Evolutionary conservation across 2,797 vertebrate species (phyloP), one percentile per base, ranked within the genome.

Genomic region (Semaprochilodus insignis): DNA sequence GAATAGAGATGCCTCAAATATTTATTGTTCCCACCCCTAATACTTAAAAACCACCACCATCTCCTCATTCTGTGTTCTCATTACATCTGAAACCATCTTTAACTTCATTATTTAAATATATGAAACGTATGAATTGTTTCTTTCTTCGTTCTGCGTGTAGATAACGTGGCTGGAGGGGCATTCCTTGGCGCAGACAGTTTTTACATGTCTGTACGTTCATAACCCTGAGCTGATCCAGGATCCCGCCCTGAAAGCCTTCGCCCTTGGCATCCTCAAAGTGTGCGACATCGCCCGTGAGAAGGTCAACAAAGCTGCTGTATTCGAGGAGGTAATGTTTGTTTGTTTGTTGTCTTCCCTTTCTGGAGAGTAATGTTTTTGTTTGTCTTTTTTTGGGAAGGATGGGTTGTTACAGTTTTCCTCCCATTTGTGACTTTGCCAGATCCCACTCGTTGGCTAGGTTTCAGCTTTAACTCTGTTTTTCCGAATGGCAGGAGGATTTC

Each of bases 111-210:
- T 31, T 31, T 31, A 31, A 31, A 31, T 31, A 31, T 31, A 31
- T 31, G 31, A 31, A 31, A 31, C 31, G 31, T 31, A 31, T 3
- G 25, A 4, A 4, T 51, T 51, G 17, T n/a, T 11, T 25, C 21
- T 2, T 60, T 11, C 11, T 4, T 55, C 21, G 55, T 6, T 21
- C 1, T 51, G 11, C 78, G 77, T 66, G 0, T 89, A 99, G 98
- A 99, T 99, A 91, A 99, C 98, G 0, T 99, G 98, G 98, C 91
- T 99, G 87, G 98, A 99, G 91, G 98, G 98, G 44, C 98, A 99
- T 91, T 99, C 98, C 0, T 93, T 99, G 91, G 98, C 98, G 52
- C 97, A 99, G 93, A 99, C 98, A 0, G 98, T 99, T 63, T 99
- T 99, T 90, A 99, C 98, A 23, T 99, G 98, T 92, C 94, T 99